Conservation (phyloP, 2,113 vertebrate species). For the Corythornis madagascariensis region DNA sequence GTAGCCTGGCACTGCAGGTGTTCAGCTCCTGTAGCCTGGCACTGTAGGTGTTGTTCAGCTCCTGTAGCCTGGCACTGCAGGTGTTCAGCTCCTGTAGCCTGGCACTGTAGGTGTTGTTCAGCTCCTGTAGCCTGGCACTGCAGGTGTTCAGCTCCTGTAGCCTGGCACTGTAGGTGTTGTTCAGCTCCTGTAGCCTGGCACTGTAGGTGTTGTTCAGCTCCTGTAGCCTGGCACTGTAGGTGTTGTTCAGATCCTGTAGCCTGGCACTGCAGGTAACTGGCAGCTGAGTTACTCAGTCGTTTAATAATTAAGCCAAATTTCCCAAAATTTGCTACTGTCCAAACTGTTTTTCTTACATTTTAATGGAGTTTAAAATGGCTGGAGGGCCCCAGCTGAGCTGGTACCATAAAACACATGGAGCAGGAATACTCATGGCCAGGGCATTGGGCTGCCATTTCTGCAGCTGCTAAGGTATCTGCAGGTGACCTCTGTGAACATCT, state of each 20-base stretch:
- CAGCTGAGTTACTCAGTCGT: background rate
- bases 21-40: background rate
- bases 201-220: no score
- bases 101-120: no score
- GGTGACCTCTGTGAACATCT: background rate
- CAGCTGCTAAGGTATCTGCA: background rate
- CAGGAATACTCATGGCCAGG: background rate
- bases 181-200: no score
- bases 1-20: background rate
- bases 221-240: no score
- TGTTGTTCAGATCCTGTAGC: background rate
- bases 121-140: no score
- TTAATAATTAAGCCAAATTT: background rate
- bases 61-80: no score
- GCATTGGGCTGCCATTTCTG: background rate
- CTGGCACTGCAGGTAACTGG: background rate
- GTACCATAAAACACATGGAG: background rate
- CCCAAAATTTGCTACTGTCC: background rate
- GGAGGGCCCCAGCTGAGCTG: background rate
- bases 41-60: no score
- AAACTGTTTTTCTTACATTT: background rate
- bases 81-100: no score
- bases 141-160: no score
- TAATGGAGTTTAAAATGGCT: background rate
- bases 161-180: no score